Evolutionary conservation across 1,140 invertebrate genomes (phyloP).

Genomic region (Chironomus tepperi): DNA sequence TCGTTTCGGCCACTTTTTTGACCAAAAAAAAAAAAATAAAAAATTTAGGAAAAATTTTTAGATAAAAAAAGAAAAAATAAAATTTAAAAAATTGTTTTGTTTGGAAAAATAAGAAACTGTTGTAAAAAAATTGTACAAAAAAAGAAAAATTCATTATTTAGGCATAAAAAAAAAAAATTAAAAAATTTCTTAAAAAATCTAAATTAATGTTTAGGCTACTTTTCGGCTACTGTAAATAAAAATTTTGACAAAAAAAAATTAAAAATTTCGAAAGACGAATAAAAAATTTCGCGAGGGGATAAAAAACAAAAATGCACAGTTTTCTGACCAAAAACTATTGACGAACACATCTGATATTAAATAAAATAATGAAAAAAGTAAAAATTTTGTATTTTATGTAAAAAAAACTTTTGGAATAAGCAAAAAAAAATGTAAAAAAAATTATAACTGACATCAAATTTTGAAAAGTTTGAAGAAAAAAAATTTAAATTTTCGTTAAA

Average conservation of each 20-base stretch:
- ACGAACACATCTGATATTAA: constrained; percentile 13
- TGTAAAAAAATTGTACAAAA: not conserved
- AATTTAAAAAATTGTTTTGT: constrained; percentile 21
- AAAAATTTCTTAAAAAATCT: not conserved
- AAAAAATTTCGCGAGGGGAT: not conserved
- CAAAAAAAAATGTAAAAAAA: not conserved
- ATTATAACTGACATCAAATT: not conserved
- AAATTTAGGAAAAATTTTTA: constrained; percentile 4
- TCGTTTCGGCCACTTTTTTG: not conserved
- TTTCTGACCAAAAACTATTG: not conserved
- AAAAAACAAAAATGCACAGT: not conserved
- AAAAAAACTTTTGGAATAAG: not conserved
- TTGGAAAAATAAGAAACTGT: constrained; percentile 7
- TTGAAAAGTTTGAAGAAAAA: not conserved
- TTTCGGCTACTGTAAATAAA: not conserved
- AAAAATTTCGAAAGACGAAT: not conserved
- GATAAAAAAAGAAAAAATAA: not conserved
- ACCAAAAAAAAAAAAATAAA: not conserved
- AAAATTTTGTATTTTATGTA: not conserved
- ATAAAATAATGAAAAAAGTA: not conserved
- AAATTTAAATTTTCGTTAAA: not conserved
- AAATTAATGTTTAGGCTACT: constrained; percentile 14
- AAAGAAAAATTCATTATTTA: constrained; percentile 2
- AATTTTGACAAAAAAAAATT: not conserved
- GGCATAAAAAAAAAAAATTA: constrained; percentile 7